Conservation (phyloP, 2,113 vertebrate genomes). For the Ochotona curzoniae region DNA sequence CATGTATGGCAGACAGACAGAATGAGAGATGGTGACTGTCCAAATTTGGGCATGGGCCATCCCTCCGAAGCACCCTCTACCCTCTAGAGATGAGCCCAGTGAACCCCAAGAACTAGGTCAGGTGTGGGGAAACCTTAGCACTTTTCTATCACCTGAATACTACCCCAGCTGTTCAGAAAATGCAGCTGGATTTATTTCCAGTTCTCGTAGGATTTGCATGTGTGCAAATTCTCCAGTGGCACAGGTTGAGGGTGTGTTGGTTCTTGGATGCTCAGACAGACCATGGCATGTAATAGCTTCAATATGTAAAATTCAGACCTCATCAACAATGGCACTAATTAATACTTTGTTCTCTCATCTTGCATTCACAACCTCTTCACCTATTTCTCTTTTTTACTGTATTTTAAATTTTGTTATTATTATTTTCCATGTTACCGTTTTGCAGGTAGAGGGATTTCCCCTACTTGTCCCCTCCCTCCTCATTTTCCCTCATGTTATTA, state of each 20-base stretch:
- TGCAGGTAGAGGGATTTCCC: no score
- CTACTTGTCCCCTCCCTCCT: no score
- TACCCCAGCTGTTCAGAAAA: not conserved
- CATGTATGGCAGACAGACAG: not conserved
- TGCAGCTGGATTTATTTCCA: not conserved
- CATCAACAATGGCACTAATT: not conserved
- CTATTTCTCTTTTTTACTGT: no score
- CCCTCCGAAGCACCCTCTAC: not conserved
- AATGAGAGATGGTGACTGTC: no score
- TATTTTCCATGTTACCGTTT: no score
- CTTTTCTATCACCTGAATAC: fast-evolving
- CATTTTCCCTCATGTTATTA: no score
- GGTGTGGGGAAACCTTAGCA: not conserved
- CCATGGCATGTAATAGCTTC: not conserved
- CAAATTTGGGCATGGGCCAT: not conserved
- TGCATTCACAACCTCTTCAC: not conserved
- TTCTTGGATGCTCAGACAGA: not conserved
- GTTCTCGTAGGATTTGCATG: not conserved
- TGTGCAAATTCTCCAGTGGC: not conserved
- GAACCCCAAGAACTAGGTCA: not conserved
- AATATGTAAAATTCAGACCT: not conserved
- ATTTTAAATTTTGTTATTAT: no score
- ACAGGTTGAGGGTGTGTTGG: not conserved
- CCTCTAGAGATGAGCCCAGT: not conserved
- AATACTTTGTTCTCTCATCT: not conserved